phyloP scores from a whole-genome alignment of 2,797 vertebrate species.

The Ispidina picta region DNA sequence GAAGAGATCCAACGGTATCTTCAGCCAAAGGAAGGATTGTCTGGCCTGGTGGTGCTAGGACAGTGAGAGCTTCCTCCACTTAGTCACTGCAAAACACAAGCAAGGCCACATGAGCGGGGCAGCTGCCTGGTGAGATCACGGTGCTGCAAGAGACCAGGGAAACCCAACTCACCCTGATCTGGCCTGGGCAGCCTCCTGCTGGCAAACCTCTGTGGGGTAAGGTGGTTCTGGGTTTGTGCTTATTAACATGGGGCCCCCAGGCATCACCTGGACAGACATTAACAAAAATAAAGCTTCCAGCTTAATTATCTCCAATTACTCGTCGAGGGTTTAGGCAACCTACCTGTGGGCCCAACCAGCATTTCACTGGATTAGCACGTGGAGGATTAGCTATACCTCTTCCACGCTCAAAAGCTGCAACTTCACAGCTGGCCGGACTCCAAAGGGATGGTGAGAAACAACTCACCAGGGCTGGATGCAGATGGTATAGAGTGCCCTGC shows the following conservation, averaged over 20 bases:
- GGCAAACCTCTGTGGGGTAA: background rate
- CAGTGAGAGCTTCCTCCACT: background rate
- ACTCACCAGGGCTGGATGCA: background rate
- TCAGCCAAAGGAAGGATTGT: conserved; percentile 31
- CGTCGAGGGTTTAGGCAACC: background rate
- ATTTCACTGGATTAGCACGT: background rate
- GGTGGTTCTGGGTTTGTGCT: background rate
- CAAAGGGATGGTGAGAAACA: conserved; percentile 1
- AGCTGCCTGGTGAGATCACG: background rate
- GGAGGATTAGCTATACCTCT: background rate
- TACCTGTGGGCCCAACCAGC: background rate
- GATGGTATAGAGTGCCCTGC: background rate
- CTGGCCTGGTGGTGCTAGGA: background rate
- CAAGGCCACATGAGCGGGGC: background rate
- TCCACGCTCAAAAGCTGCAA: background rate
- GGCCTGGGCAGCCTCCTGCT: background rate
- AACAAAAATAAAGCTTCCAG: background rate
- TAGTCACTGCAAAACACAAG: conserved; percentile 63
- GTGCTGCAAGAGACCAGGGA: background rate
- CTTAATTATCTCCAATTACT: conserved; percentile 45
- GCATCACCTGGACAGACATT: background rate
- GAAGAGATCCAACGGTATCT: conserved; percentile 8
- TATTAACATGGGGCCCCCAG: background rate
- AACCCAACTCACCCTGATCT: background rate
- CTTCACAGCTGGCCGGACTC: background rate